Conservation (phyloP, 35 echinoderm and acorn worm genomes). For the Eucidaris tribuloides region DNA sequence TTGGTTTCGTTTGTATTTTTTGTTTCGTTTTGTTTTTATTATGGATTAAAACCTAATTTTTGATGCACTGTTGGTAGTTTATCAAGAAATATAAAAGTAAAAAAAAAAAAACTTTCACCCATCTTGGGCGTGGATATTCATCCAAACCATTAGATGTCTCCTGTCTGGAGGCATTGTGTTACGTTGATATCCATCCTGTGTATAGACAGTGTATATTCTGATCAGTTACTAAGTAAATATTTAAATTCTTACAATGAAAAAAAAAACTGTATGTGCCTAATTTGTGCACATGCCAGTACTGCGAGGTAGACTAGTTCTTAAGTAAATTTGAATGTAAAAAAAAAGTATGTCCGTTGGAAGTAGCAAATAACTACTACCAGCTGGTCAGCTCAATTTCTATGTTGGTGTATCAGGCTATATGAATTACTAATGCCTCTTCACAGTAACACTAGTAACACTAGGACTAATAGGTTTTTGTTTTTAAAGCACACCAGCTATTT, state of each 20-base stretch:
- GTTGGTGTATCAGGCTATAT: too few species aligned
- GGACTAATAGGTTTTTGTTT: too few species aligned
- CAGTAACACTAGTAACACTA: too few species aligned
- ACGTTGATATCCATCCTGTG: constrained; percentile 24
- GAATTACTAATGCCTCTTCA: too few species aligned
- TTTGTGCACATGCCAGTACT: constrained; percentile 31
- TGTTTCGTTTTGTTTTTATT: not conserved
- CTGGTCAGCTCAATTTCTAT: too few species aligned
- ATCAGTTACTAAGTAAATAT: constrained; percentile 29
- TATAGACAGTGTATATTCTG: constrained; percentile 41
- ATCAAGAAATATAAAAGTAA: not conserved
- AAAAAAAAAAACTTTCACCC: constrained; percentile 18
- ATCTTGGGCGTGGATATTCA: not conserved
- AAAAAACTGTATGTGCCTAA: constrained; percentile 38
- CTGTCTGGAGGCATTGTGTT: not conserved
- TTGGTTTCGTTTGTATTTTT: not conserved
- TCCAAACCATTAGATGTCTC: not conserved
- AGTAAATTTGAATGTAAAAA: too few species aligned
- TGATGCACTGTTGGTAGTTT: constrained; percentile 32
- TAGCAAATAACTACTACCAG: too few species aligned
- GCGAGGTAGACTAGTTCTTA: constrained; percentile 28
- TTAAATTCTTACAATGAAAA: constrained; percentile 33
- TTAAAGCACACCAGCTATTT: not conserved
- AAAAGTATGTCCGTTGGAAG: too few species aligned
- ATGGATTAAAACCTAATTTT: constrained; percentile 20